phyloP scores from a whole-genome alignment of 2,113 vertebrate species.

The Elanus axillaris region DNA sequence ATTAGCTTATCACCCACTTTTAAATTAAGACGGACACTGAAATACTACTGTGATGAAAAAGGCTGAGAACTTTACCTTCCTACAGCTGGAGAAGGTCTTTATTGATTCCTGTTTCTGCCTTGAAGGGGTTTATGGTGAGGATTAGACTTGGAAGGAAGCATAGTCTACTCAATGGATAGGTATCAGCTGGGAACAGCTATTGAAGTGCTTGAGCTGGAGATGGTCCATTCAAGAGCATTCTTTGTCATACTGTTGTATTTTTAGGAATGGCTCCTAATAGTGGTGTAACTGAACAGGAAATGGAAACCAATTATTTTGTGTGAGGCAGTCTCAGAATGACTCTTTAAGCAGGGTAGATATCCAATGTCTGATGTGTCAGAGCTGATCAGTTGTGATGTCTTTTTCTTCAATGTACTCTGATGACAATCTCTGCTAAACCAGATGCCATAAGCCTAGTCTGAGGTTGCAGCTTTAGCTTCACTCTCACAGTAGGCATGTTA shows the following conservation, averaged over 20 bases:
- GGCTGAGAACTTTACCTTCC: neutral
- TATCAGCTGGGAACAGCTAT: neutral
- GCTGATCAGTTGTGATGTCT: neutral
- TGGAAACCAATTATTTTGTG: neutral
- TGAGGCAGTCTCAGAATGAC: neutral
- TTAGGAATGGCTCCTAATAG: neutral
- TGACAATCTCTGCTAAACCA: neutral
- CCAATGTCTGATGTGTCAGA: neutral
- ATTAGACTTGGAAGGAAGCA: neutral
- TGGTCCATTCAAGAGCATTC: neutral
- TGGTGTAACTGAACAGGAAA: neutral
- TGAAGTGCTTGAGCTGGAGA: neutral
- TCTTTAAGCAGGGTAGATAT: neutral
- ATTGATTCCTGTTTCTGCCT: neutral
- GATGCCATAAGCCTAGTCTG: neutral
- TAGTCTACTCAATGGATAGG: neutral
- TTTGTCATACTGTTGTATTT: neutral
- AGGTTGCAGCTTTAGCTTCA: neutral
- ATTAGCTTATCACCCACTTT: neutral
- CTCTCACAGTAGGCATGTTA: neutral
- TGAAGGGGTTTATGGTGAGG: neutral
- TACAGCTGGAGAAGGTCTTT: neutral
- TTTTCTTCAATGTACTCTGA: accelerated
- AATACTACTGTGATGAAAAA: neutral
- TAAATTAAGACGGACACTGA: neutral